A percentile compares a stretch with the other conserved stretches of the same genome.
Evolutionary conservation across 2,113 vertebrate species (phyloP).

Genomic region (Edolisoma coerulescens): DNA sequence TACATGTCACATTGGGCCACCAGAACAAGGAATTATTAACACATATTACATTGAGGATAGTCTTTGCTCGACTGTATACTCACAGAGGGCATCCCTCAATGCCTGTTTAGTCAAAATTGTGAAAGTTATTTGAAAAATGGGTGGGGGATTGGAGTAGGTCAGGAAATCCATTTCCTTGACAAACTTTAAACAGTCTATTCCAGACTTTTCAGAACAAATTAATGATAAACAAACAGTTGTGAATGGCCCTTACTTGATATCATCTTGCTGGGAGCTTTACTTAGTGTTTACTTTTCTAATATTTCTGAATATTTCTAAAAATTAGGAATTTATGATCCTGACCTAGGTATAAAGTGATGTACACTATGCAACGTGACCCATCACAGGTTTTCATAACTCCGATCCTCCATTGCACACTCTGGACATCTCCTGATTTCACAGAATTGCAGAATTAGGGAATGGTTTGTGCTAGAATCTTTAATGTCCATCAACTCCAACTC

Average conservation of each 20-base stretch:
- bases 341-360: background rate
- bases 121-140: slow-evolving; percentile 38
- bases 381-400: background rate
- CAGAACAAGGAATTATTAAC: slow-evolving; percentile 18
- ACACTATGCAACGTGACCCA: background rate
- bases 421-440: background rate
- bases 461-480: background rate
- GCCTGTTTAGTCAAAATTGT: slow-evolving; percentile 4
- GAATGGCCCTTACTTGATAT: slow-evolving; percentile 29
- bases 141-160: background rate
- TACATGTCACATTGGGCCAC: background rate
- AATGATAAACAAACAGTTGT: slow-evolving; percentile 27
- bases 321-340: background rate
- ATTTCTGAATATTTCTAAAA: slow-evolving; percentile 55
- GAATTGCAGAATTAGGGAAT: background rate
- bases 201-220: slow-evolving; percentile 41
- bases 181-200: background rate
- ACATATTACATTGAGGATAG: background rate
- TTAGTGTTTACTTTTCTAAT: background rate
- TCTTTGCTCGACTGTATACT: slow-evolving; percentile 16
- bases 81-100: slow-evolving; percentile 10
- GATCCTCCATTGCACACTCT: background rate
- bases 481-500: background rate
- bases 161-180: slow-evolving; percentile 54
- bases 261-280: background rate